phyloP scores from a whole-genome alignment of 2,113 vertebrate species.

The Myotis yumanensis region DNA sequence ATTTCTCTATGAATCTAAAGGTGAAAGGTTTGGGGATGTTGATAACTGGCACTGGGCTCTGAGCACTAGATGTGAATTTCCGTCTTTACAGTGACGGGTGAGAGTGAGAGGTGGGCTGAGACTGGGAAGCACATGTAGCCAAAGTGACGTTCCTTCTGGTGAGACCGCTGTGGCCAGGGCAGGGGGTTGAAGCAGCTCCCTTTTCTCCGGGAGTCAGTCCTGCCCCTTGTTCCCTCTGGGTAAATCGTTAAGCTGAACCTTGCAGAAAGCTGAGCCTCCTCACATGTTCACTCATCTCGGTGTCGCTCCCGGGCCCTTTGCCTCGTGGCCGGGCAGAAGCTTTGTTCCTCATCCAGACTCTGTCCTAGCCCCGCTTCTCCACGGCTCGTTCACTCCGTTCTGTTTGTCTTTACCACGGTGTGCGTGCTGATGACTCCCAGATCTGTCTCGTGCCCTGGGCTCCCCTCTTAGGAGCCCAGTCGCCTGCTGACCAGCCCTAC shows the following conservation, averaged over 20 bases:
- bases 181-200: neutral
- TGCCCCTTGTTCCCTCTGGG: neutral
- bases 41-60: neutral
- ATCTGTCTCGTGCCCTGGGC: neutral
- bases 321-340: neutral
- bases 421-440: neutral
- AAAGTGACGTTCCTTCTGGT: neutral
- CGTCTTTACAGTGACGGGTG: neutral
- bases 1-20: neutral
- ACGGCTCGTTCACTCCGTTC: fast-evolving
- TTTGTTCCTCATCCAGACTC: neutral
- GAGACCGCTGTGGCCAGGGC: neutral
- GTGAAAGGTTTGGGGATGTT: neutral
- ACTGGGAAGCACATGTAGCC: neutral
- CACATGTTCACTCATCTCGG: neutral
- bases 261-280: neutral
- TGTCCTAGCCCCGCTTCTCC: neutral
- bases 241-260: neutral
- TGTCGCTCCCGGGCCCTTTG: neutral
- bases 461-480: neutral
- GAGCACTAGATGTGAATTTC: neutral
- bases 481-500: neutral
- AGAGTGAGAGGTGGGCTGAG: neutral
- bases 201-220: neutral
- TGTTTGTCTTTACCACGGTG: neutral